Evolutionary conservation across 2,888 invertebrate genomes (phyloP).

Genomic region (Andrena trimmerana): DNA sequence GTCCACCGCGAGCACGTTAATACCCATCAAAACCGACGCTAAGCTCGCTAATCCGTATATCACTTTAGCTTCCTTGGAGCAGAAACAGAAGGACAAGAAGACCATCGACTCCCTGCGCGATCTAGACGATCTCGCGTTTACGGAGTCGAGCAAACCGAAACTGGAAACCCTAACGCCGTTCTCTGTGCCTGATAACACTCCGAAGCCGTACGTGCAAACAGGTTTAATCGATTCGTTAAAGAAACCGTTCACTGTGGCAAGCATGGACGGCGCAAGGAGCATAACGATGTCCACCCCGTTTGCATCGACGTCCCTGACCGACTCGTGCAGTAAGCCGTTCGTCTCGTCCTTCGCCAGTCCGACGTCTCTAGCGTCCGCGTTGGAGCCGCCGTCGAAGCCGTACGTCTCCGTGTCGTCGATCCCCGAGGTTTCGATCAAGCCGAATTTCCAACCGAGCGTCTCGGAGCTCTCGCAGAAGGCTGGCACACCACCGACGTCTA

Average conservation of each 20-base stretch:
- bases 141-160: slow-evolving; percentile 67
- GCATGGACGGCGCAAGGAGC: slow-evolving; percentile 39
- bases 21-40: slow-evolving; percentile 62
- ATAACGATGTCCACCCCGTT: slow-evolving; percentile 53
- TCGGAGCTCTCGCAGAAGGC: slow-evolving; percentile 53
- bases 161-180: slow-evolving; percentile 58
- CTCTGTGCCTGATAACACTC: slow-evolving; percentile 59
- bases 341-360: slow-evolving; percentile 67
- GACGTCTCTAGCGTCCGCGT: slow-evolving; percentile 46
- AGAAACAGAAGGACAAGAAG: slow-evolving; percentile 71
- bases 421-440: slow-evolving; percentile 65
- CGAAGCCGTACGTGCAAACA: slow-evolving; percentile 79
- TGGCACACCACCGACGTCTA: slow-evolving; percentile 9
- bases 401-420: slow-evolving; percentile 78
- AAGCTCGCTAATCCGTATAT: slow-evolving; percentile 77
- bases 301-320: slow-evolving; percentile 66
- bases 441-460: slow-evolving; percentile 25
- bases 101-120: slow-evolving; percentile 66
- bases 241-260: slow-evolving; percentile 53
- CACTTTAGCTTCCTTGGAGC: slow-evolving; percentile 77
- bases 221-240: slow-evolving; percentile 74
- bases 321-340: slow-evolving; percentile 71
- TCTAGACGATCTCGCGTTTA: slow-evolving; percentile 73
- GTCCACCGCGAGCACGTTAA: slow-evolving; percentile 53
- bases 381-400: slow-evolving; percentile 68